Conservation (phyloP, 2,888 invertebrate genomes). For the Mesopsocus fuscifrons region DNA sequence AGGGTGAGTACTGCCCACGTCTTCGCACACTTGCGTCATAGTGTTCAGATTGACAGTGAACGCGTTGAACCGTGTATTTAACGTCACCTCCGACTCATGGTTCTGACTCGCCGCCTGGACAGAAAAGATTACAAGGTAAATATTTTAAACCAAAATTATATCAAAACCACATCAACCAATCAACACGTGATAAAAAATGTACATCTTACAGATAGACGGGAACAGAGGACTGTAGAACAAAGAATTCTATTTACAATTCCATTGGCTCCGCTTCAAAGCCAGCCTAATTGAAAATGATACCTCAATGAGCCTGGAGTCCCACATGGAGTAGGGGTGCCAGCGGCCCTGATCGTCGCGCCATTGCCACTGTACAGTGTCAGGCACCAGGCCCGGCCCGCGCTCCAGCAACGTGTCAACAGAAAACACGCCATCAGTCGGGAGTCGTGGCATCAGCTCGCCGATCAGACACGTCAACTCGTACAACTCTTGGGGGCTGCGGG, state of each 20-base stretch:
- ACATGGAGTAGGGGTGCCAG: constrained; percentile 82
- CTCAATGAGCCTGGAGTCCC: constrained; percentile 88
- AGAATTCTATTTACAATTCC: no score
- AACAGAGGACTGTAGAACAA: no score
- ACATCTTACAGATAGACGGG: no score
- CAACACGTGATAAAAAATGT: no score
- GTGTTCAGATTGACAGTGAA: constrained; percentile 93
- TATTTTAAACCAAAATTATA: no score
- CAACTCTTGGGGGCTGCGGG: constrained; percentile 86
- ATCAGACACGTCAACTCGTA: constrained; percentile 95
- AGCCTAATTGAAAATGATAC: no score
- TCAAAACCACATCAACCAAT: no score
- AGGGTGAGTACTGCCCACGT: constrained; percentile 82
- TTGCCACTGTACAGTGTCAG: constrained; percentile 82
- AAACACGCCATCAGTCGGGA: constrained; percentile 91
- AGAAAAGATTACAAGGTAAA: no score
- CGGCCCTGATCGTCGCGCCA: constrained; percentile 88
- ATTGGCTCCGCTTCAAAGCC: no score
- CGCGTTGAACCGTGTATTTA: constrained; percentile 79
- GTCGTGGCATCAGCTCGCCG: constrained; percentile 90
- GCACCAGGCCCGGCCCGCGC: constrained; percentile 31
- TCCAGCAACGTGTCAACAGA: constrained; percentile 77
- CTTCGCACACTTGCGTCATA: constrained; percentile 98
- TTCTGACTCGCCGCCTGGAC: constrained; percentile 63
- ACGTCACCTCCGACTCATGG: constrained; percentile 87